Evolutionary conservation across 2,888 invertebrate genomes (phyloP), one percentile per base, ranked within the genome.

Genomic region (Mystacides longicornis): DNA sequence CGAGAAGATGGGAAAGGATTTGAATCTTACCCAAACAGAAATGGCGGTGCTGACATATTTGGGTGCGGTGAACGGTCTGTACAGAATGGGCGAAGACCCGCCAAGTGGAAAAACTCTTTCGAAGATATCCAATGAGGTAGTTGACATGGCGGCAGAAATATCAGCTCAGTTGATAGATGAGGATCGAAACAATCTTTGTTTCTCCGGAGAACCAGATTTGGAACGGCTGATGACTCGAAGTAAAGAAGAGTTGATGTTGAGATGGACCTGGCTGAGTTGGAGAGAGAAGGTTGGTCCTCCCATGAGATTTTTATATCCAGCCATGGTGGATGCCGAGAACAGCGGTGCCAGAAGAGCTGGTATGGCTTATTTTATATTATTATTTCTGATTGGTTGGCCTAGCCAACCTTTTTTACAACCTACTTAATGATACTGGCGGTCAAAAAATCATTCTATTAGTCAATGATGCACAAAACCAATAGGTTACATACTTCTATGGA

Each of bases 251-350:
- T 65, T 70, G 2, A 73, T 80, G 48, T 69, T 86, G 52, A 69
- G 71, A 59, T 81, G 81, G 79, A 71, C 81, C 0, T 89, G 89
- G 89, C 66, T 73, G 16, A 71, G 72, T 3, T 89, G 88, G 87
- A 74, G 87, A 59, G 73, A 83, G 60, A 77, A 72, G 14, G 79
- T 84, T 5, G 83, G 84, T 1, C 73, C 73, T 0, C 67, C 71
- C 2, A 79, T 86, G 67, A 80, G 73, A 56, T 64, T 71, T 16
- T 68, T 79, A 2, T 89, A 81, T 66, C 67, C 68, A 2, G 65
- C 69, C 50, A 70, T 84, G 55, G 77, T 84, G 2, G 61, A 67
- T 20, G 65, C 85, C 18, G 79, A 83, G 67, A 89, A 89, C 68
- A 62, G 64, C 22, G 87, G 82, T 2, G 83, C 86, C 2, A 69